These are phyloP conservation scores for Lordiphosa stackelbergi DNA, from an alignment of 1,140 invertebrate species.

Conservation along the genomic window DNA sequence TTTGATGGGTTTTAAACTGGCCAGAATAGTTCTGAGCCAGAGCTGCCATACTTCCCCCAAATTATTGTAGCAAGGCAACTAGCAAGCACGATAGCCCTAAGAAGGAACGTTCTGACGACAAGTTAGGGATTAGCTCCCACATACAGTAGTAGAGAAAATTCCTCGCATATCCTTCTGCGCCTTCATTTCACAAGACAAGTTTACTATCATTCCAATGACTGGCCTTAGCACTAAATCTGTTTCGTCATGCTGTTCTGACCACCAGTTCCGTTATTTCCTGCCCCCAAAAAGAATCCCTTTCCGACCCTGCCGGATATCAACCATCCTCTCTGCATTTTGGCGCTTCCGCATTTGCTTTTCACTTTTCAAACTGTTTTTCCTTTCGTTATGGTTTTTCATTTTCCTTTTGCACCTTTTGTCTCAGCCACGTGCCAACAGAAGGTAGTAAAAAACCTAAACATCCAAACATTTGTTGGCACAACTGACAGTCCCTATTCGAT, in stretches of 20 bases:
- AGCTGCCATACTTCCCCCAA: too few species aligned
- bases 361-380: constrained; percentile 50
- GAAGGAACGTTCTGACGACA: too few species aligned
- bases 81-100: too few species aligned
- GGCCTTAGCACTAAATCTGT: constrained; percentile 6
- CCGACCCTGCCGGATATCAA: constrained; percentile 44
- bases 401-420: constrained; percentile 66
- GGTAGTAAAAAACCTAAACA: constrained; percentile 24
- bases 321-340: constrained; percentile 53
- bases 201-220: too few species aligned
- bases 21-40: too few species aligned
- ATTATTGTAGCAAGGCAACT: too few species aligned
- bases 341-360: constrained; percentile 63
- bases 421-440: constrained; percentile 56
- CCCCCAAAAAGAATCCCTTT: constrained; percentile 26
- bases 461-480: constrained; percentile 71
- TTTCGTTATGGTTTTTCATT: constrained; percentile 60
- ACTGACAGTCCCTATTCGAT: constrained; percentile 42
- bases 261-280: constrained; percentile 43
- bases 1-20: too few species aligned
- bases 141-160: too few species aligned
- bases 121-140: too few species aligned
- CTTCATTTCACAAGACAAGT: too few species aligned
- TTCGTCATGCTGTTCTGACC: neutral
- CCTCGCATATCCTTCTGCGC: too few species aligned